A percentile compares a stretch with the other conserved stretches of the same genome.
Conservation (phyloP, 2,888 invertebrate species). For the Philhelius pedissequus region DNA sequence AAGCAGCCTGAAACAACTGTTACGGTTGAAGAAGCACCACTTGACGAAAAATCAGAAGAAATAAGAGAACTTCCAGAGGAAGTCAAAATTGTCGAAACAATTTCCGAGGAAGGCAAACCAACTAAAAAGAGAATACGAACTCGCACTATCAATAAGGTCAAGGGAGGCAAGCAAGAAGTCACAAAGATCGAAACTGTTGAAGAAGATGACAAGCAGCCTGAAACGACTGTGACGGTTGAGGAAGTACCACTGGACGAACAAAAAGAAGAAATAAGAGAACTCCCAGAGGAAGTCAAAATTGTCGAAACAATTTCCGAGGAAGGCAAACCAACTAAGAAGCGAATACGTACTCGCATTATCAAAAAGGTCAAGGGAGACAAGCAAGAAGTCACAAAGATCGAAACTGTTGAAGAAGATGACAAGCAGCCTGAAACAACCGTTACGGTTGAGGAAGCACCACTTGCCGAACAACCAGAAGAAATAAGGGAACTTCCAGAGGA, state of each 20-base stretch:
- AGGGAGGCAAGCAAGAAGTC: constrained; percentile 45
- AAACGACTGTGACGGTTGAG: constrained; percentile 37
- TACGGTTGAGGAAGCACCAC: constrained; percentile 30
- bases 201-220: constrained; percentile 39
- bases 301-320: constrained; percentile 20
- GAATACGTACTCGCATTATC: constrained; percentile 29
- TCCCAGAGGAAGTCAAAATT: constrained; percentile 30
- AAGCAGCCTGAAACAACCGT: constrained; percentile 34
- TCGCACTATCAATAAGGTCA: constrained; percentile 28
- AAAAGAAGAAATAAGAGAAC: constrained; percentile 12
- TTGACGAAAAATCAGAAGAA: not conserved
- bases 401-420: constrained; percentile 43
- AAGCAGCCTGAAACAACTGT: constrained; percentile 1
- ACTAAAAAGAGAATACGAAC: constrained; percentile 37
- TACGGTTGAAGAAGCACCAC: not conserved
- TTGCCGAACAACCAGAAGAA: constrained; percentile 34
- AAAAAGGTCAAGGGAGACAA: constrained; percentile 37
- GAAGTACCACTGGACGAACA: constrained; percentile 28
- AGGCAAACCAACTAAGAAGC: constrained; percentile 33
- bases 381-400: constrained; percentile 46
- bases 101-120: constrained; percentile 35
- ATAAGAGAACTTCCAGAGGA: constrained; percentile 6
- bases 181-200: constrained; percentile 46
- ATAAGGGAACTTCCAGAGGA: constrained; percentile 27
- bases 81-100: constrained; percentile 4